Evolutionary conservation across 2,888 invertebrate genomes (phyloP).

Genomic region (Gnatocerus cornutus): DNA sequence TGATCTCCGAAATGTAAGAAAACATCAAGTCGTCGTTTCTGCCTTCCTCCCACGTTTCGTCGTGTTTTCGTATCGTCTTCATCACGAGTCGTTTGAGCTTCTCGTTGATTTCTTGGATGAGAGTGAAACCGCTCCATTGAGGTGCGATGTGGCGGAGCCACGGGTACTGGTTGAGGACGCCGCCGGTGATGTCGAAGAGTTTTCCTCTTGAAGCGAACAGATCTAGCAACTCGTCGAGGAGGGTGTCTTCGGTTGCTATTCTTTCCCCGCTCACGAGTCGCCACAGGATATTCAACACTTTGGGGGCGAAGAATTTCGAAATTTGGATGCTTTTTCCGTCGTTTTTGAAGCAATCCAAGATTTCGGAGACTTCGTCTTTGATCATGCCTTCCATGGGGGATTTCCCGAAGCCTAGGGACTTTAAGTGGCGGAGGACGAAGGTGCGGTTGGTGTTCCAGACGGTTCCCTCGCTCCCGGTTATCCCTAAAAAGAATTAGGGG

Average conservation of each 20-base stretch:
- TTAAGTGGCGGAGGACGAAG: slow-evolving; percentile 72
- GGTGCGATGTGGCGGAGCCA: slow-evolving; percentile 75
- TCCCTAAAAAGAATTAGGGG: slow-evolving; percentile 64
- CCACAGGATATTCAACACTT: slow-evolving; percentile 80
- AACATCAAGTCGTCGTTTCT: slow-evolving; percentile 76
- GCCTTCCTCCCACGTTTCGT: slow-evolving; percentile 69
- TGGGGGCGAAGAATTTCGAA: slow-evolving; percentile 71
- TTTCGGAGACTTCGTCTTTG: slow-evolving; percentile 72
- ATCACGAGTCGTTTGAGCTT: slow-evolving; percentile 74
- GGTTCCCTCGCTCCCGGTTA: slow-evolving; percentile 75
- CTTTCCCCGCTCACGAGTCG: slow-evolving; percentile 72
- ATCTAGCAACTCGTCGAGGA: slow-evolving; percentile 70
- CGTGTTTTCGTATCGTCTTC: slow-evolving; percentile 75
- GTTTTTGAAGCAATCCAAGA: slow-evolving; percentile 63
- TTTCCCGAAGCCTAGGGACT: slow-evolving; percentile 73
- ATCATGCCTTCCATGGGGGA: slow-evolving; percentile 69
- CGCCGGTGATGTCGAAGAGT: slow-evolving; percentile 70
- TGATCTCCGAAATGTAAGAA: slow-evolving; percentile 77
- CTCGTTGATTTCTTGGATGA: slow-evolving; percentile 74
- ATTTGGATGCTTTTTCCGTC: slow-evolving; percentile 59
- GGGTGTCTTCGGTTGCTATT: slow-evolving; percentile 69
- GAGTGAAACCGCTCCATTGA: slow-evolving; percentile 75
- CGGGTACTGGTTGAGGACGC: slow-evolving; percentile 10
- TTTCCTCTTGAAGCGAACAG: slow-evolving; percentile 72
- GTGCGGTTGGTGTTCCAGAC: slow-evolving; percentile 73